These are phyloP conservation scores for Fregetta grallaria DNA, from an alignment of 2,113 vertebrate species.

Conservation along the genomic window DNA sequence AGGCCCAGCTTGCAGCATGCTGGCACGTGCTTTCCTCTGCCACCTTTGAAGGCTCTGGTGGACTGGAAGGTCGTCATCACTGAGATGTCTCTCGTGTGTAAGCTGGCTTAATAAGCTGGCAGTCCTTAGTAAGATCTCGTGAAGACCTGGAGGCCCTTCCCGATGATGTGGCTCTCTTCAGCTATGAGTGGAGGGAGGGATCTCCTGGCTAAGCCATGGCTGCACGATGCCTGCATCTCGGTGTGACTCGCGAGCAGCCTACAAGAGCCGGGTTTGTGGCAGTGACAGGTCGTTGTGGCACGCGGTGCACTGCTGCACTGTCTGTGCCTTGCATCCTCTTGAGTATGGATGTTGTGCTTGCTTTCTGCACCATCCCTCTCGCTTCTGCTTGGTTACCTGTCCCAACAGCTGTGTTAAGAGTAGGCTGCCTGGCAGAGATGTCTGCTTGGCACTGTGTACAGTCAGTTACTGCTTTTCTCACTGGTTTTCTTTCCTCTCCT, in stretches of 20 bases:
- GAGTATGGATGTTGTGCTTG: background rate
- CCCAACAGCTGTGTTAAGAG: background rate
- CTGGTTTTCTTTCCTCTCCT: background rate
- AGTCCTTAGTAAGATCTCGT: background rate
- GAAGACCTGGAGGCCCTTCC: background rate
- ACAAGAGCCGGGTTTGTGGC: background rate
- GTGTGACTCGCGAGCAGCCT: background rate
- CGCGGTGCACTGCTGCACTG: background rate
- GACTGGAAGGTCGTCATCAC: background rate
- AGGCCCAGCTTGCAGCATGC: rapidly evolving
- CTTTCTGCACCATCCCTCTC: too few relatives aligned
- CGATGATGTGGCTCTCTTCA: background rate
- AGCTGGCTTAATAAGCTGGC: background rate
- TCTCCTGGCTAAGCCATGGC: background rate
- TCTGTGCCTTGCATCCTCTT: background rate
- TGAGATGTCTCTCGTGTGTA: background rate
- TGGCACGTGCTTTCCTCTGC: background rate
- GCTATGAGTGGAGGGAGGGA: background rate
- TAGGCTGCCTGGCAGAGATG: background rate
- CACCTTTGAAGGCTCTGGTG: background rate
- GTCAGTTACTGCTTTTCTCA: background rate
- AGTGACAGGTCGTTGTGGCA: background rate
- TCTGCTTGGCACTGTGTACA: rapidly evolving
- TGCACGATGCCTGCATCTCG: rapidly evolving
- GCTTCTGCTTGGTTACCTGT: background rate